phyloP scores from a whole-genome alignment of 1,140 invertebrate species.

The Scaptomyza graminum region DNA sequence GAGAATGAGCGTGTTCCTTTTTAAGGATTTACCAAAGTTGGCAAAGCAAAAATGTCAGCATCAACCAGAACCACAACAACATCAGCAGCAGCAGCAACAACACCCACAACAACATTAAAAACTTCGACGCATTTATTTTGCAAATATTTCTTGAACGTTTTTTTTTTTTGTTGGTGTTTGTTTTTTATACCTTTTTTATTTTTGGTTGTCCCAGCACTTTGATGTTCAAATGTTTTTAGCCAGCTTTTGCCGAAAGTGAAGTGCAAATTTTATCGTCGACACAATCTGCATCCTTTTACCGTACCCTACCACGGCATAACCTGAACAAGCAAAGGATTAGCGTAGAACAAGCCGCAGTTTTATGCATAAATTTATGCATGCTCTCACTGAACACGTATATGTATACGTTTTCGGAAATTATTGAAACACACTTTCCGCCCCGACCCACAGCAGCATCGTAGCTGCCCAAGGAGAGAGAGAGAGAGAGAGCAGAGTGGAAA shows the following conservation, averaged over 20 bases:
- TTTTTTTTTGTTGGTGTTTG: not conserved
- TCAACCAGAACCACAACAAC: not conserved
- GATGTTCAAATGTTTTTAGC: conserved; percentile 65
- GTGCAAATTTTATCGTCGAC: conserved; percentile 32
- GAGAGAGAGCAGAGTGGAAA: not conserved
- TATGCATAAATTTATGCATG: conserved; percentile 47
- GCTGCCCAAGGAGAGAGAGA: not conserved
- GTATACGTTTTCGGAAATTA: conserved; percentile 65
- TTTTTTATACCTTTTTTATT: conserved; percentile 18
- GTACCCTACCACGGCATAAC: not conserved
- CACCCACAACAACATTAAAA: conserved; percentile 9
- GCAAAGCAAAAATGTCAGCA: conserved; percentile 16
- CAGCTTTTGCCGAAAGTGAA: conserved; percentile 27
- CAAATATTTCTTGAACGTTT: conserved; percentile 36
- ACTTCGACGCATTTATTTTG: conserved; percentile 35
- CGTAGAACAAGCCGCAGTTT: conserved; percentile 19
- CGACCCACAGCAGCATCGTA: not conserved
- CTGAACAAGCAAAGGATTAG: conserved; percentile 44
- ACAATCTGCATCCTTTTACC: not conserved
- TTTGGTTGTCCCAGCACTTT: conserved; percentile 45
- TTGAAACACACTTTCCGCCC: conserved; percentile 41
- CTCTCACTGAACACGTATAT: not conserved
- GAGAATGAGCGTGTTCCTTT: conserved; percentile 8
- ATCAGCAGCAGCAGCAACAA: not conserved
- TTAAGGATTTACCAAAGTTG: conserved; percentile 21